Percentiles rank a stretch among this genome's conserved stretches.
Evolutionary conservation across 2,888 invertebrate species (phyloP).

Genomic region (Monopis laevigella): DNA sequence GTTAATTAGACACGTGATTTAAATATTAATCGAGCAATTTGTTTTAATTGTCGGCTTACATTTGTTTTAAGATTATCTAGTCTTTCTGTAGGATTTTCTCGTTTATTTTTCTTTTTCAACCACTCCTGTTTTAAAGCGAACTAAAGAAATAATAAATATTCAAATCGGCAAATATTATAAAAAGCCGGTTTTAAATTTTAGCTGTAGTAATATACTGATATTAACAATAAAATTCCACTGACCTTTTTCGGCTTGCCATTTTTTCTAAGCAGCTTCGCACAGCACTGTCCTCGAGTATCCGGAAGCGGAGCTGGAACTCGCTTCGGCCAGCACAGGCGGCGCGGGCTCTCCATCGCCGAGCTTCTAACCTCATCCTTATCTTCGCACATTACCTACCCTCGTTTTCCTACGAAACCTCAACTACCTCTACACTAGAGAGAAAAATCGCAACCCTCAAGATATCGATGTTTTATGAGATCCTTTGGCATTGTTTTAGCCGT

Average conservation of each 20-base stretch:
- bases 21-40: no score
- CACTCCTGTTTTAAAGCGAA: no score
- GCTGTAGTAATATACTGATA: no score
- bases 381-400: constrained; percentile 47
- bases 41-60: no score
- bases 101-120: no score
- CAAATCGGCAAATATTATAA: background rate
- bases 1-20: no score
- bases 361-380: constrained; percentile 56
- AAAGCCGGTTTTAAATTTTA: background rate
- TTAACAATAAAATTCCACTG: constrained; percentile 25
- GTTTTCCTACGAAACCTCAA: constrained; percentile 28
- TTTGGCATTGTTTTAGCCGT: constrained; percentile 54
- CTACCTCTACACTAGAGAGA: constrained; percentile 29
- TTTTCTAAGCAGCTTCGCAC: constrained; percentile 81
- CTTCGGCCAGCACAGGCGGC: constrained; percentile 50
- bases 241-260: constrained; percentile 87
- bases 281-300: constrained; percentile 84
- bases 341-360: constrained; percentile 45
- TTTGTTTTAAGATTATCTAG: no score
- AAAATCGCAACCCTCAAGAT: constrained; percentile 52
- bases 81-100: no score
- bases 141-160: no score
- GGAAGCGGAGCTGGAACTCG: constrained; percentile 54
- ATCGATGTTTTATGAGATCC: constrained; percentile 57